Evolutionary conservation across 2,113 vertebrate genomes (phyloP), one percentile per base, ranked within the genome.

Genomic region (Microtus oregoni): DNA sequence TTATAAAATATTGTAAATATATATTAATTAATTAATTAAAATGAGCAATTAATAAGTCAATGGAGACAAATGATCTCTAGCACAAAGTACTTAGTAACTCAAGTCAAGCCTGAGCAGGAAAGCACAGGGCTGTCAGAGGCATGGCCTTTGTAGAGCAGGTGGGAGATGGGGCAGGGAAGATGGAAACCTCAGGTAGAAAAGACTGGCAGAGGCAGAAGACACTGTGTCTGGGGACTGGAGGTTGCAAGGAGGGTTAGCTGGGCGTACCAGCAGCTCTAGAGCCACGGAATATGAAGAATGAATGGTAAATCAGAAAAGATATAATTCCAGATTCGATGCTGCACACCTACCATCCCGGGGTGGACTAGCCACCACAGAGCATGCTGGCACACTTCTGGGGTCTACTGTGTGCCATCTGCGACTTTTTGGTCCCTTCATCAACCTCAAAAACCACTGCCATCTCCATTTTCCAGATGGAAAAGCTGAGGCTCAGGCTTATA

Each of bases 301-400:
- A 41, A 35, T 26, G 41, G 13, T 22, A 41, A 85, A 85, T 63
- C n/a, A 30, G 47, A 9, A 19, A 85, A 30, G 38, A 44, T 11
- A 32, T 17, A 15, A 24, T 4, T n/a, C 50, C 50, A n/a, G 20
- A n/a, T 12, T 10, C 4, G 47, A n/a, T 73, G 86, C 22, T 4
- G 3, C 47, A 12, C 26, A 4, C 50, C 86, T 88, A 35, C 55
- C 4, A 88, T 20, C 35, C 24, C 9, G 7, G 35, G 24, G 0
- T 0, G 67, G n/a, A 72, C 3, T n/a, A 41, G 50, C 0, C 1
- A 4, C 20, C 61, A 10, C 30, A 7, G 58, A 35, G 41, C 13
- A 0, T 7, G 38, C 47, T 50, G 15, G 89, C 38, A 28, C 41
- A n/a, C 24, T 3, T 58, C 38, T 12, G 10, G 8, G 19, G 6